Evolutionary conservation across 2,797 vertebrate species (phyloP).

Genomic region (Anisognathus igniventris): DNA sequence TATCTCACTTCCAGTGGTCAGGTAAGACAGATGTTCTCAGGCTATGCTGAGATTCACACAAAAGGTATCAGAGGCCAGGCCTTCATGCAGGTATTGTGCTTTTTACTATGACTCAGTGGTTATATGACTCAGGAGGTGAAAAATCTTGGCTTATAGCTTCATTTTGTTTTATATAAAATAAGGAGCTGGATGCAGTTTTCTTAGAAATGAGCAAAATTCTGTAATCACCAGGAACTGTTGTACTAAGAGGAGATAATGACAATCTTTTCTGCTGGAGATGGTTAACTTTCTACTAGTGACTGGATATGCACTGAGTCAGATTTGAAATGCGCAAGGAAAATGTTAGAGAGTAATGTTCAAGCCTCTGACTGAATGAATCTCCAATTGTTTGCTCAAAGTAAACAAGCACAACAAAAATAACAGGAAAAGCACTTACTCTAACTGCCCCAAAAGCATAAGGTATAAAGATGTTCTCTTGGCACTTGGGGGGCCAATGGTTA

Average conservation of each 20-base stretch:
- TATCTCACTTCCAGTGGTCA: not conserved
- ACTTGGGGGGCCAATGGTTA: fast-evolving
- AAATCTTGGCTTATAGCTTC: not conserved
- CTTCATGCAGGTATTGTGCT: not conserved
- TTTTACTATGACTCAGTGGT: not conserved
- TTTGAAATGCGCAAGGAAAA: not conserved
- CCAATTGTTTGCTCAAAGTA: not conserved
- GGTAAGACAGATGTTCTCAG: not conserved
- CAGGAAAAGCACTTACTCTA: not conserved
- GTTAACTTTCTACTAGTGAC: not conserved
- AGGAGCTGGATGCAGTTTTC: not conserved
- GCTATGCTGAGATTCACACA: not conserved
- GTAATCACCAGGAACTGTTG: not conserved
- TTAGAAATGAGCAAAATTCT: not conserved
- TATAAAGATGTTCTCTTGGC: not conserved
- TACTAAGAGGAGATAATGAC: not conserved
- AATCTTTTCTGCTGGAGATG: not conserved
- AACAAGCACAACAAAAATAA: not conserved
- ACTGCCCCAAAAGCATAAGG: fast-evolving
- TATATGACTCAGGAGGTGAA: not conserved
- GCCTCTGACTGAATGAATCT: not conserved
- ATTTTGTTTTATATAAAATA: not conserved
- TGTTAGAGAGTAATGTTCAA: not conserved
- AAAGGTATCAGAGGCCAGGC: not conserved
- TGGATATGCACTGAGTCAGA: not conserved